These are phyloP conservation scores for Aphodius granarius DNA, from an alignment of 2,888 invertebrate genomes.

Conservation along the genomic window DNA sequence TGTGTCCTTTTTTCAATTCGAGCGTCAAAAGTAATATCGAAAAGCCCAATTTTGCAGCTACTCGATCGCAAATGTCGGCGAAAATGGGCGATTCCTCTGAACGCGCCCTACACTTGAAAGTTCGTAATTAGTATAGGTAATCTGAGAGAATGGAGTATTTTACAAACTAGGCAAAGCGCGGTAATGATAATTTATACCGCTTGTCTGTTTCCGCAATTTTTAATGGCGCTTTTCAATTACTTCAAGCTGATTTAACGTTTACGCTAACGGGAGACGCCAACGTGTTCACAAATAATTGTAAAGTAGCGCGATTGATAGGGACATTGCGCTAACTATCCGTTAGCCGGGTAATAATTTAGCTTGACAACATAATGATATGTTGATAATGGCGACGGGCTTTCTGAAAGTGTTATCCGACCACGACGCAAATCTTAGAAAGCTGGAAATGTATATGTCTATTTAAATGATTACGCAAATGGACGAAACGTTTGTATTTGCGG, in stretches of 20 bases:
- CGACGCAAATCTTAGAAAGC: neutral
- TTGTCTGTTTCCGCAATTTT: neutral
- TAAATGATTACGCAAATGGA: neutral
- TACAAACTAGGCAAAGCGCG: neutral
- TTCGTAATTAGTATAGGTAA: too few relatives aligned
- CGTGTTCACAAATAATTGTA: neutral
- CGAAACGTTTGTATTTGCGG: too few relatives aligned
- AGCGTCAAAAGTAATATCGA: too few relatives aligned
- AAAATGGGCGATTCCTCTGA: too few relatives aligned
- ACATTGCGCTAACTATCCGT: neutral
- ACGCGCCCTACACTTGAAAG: too few relatives aligned
- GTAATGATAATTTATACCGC: neutral
- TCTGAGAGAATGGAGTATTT: too few relatives aligned
- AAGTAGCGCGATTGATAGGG: neutral
- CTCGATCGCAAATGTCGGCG: too few relatives aligned
- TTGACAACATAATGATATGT: neutral
- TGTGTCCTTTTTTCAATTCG: too few relatives aligned
- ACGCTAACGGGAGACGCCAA: neutral
- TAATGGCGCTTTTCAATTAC: neutral
- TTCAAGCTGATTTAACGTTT: neutral
- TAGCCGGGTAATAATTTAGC: neutral
- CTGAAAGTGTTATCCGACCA: neutral
- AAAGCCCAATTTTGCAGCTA: too few relatives aligned
- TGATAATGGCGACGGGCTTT: neutral
- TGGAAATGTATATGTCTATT: neutral